phyloP scores from a whole-genome alignment of 2,888 invertebrate species.

The Branchellion lobata region DNA sequence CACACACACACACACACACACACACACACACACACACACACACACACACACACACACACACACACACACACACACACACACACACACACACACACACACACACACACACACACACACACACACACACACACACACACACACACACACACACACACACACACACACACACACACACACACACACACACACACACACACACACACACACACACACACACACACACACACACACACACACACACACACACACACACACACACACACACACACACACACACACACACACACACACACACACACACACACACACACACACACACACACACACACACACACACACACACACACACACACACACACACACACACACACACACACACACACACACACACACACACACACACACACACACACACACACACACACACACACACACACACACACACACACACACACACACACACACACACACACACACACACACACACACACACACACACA shows the following conservation, averaged over 20 bases:
- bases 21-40: no score
- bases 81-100: slow-evolving; percentile 7
- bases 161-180: slow-evolving; percentile 7
- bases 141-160: slow-evolving; percentile 12
- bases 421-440: slow-evolving; percentile 10
- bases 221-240: no score
- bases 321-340: no score
- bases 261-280: slow-evolving; percentile 6
- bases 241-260: slow-evolving; percentile 9
- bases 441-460: no score
- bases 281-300: slow-evolving; percentile 21
- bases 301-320: neutral
- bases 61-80: slow-evolving; percentile 14
- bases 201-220: neutral
- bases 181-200: slow-evolving; percentile 18
- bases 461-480: slow-evolving; percentile 22
- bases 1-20: slow-evolving; percentile 7
- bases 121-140: no score
- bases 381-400: slow-evolving; percentile 18
- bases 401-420: neutral
- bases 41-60: slow-evolving; percentile 13
- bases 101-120: slow-evolving; percentile 1
- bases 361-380: slow-evolving; percentile 10
- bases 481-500: slow-evolving; percentile 7
- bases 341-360: no score